Percentiles rank a stretch among this genome's conserved stretches.
Evolutionary conservation across 2,797 vertebrate species (phyloP).

Genomic region (Smutsia temminckii): DNA sequence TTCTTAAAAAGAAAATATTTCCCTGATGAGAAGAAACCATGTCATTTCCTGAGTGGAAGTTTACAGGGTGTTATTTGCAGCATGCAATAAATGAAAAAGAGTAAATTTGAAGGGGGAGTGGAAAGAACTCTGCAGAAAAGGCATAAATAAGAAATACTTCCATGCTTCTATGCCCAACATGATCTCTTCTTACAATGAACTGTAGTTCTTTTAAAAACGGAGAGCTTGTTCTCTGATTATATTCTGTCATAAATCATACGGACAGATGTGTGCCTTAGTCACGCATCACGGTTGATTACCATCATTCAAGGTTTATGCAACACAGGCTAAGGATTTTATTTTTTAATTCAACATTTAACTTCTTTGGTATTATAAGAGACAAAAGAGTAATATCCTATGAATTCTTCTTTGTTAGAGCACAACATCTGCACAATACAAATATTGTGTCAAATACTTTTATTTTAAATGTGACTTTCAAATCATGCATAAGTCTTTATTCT

Average conservation of each 20-base stretch:
- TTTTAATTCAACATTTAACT: constrained; percentile 81
- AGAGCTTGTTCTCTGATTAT: constrained; percentile 77
- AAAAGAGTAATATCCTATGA: constrained; percentile 78
- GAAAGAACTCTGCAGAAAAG: constrained; percentile 32
- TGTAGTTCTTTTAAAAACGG: constrained; percentile 53
- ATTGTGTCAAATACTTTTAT: constrained; percentile 75
- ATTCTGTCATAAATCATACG: constrained; percentile 80
- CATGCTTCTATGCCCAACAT: constrained; percentile 46
- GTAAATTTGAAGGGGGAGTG: neutral
- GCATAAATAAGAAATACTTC: constrained; percentile 49
- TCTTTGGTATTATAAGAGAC: constrained; percentile 77
- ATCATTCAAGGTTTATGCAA: constrained; percentile 78
- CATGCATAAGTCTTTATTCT: constrained; percentile 61
- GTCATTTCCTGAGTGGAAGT: constrained; percentile 56
- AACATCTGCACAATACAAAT: constrained; percentile 82
- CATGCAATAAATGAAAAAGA: constrained; percentile 11
- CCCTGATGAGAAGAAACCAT: constrained; percentile 53
- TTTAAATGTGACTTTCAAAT: constrained; percentile 71
- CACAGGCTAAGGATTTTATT: constrained; percentile 76
- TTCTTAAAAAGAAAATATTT: constrained; percentile 60
- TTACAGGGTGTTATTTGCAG: neutral
- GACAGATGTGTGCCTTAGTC: constrained; percentile 86
- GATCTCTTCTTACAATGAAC: constrained; percentile 72
- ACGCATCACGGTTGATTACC: constrained; percentile 85
- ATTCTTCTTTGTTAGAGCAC: constrained; percentile 77